phyloP scores from a whole-genome alignment of 2,888 invertebrate genomes.

The Artemia sp. region DNA sequence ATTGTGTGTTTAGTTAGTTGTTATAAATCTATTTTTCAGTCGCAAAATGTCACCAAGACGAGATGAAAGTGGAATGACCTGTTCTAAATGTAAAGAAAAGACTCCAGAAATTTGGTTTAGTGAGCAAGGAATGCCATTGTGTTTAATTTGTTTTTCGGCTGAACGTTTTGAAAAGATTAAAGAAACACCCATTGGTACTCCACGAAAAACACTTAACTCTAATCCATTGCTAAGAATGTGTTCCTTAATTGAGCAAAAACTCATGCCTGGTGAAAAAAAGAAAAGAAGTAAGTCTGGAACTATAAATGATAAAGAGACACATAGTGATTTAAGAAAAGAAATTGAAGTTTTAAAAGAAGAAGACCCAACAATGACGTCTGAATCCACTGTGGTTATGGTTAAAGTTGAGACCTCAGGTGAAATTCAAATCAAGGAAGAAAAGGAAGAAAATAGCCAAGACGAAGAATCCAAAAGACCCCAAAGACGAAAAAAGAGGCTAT shows the following conservation, averaged over 20 bases:
- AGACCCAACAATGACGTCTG: not conserved
- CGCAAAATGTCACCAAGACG: not conserved
- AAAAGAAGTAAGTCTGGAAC: not conserved
- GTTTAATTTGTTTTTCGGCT: constrained; percentile 7
- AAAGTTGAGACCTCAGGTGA: not conserved
- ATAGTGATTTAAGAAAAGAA: not conserved
- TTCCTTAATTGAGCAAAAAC: constrained; percentile 1
- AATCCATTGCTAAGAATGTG: constrained; percentile 12
- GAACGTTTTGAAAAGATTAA: constrained; percentile 1
- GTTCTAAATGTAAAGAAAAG: constrained; percentile 11
- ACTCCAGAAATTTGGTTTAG: constrained; percentile 12
- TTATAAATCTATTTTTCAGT: too few species aligned
- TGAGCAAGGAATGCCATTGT: not conserved
- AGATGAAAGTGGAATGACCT: constrained; percentile 1
- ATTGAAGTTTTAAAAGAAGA: not conserved
- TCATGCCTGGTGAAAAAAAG: constrained; percentile 2
- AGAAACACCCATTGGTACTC: not conserved
- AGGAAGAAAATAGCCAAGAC: not conserved
- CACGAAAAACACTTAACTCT: constrained; percentile 7
- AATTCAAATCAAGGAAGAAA: not conserved
- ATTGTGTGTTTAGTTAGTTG: too few species aligned
- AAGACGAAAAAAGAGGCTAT: not conserved
- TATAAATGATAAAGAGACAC: not conserved
- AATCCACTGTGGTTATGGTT: not conserved
- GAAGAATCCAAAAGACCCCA: not conserved